Evolutionary conservation across 1,140 invertebrate genomes (phyloP).

Genomic region (Periplaneta americana): DNA sequence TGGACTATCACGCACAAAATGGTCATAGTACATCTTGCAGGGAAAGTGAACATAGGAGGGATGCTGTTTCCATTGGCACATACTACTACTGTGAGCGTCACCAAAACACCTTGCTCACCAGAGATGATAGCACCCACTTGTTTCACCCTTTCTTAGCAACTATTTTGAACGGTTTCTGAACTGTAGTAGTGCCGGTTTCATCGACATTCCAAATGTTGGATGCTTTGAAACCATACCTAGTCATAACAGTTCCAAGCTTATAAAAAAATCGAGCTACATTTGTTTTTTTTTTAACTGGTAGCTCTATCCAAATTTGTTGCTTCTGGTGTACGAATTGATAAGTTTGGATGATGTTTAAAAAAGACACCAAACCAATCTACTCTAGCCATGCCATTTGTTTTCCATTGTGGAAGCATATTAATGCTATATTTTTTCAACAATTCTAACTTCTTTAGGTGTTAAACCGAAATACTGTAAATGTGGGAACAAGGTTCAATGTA

Average conservation of each 20-base stretch:
- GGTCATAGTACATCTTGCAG: constrained; percentile 27
- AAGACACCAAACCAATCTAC: too few species aligned
- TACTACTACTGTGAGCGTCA: constrained; percentile 35
- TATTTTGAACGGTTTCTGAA: constrained; percentile 29
- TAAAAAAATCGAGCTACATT: constrained; percentile 10
- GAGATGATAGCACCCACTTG: constrained; percentile 32
- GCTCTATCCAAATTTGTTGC: constrained; percentile 1
- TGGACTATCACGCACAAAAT: constrained; percentile 31
- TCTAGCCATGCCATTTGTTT: too few species aligned
- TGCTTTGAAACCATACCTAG: neutral
- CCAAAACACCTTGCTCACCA: constrained; percentile 32
- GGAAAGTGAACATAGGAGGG: constrained; percentile 39
- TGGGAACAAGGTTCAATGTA: too few species aligned
- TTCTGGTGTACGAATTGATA: too few species aligned
- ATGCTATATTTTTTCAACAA: too few species aligned
- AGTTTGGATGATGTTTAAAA: too few species aligned
- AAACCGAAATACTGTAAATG: too few species aligned
- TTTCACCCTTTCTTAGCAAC: constrained; percentile 31
- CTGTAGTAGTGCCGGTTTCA: constrained; percentile 36
- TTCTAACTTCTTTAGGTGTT: too few species aligned
- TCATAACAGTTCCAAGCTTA: neutral
- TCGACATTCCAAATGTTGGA: constrained; percentile 35
- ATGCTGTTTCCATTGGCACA: constrained; percentile 35
- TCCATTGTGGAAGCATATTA: too few species aligned
- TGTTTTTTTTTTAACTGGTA: neutral